These are phyloP conservation scores for Lasius fuliginosus DNA, from an alignment of 2,888 invertebrate genomes.

Conservation along the genomic window DNA sequence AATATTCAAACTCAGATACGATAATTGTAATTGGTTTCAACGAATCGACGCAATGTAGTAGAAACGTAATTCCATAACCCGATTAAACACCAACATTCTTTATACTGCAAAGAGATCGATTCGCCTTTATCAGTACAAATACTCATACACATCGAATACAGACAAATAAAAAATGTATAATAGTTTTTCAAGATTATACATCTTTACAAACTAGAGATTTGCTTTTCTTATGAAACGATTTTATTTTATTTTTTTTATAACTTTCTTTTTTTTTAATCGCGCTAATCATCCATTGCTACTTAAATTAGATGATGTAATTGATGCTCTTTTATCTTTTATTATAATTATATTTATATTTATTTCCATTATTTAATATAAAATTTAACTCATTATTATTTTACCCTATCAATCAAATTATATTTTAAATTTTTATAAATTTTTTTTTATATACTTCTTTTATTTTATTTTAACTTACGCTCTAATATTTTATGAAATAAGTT, in stretches of 20 bases:
- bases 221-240: background rate
- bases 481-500: background rate
- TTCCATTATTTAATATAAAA: background rate
- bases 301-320: no score
- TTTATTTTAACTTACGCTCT: background rate
- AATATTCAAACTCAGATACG: conserved; percentile 9
- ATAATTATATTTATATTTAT: background rate
- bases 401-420: background rate
- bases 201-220: background rate
- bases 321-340: no score
- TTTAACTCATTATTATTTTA: background rate
- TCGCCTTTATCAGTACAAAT: background rate
- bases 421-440: background rate
- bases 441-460: background rate
- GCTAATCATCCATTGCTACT: background rate
- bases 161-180: background rate
- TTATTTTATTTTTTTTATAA: background rate
- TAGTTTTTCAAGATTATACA: background rate
- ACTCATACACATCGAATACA: background rate
- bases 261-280: background rate
- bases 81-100: conserved; percentile 17
- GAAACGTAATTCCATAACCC: background rate
- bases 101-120: background rate
- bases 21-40: background rate
- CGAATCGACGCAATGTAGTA: background rate